Conservation (phyloP, 2,888 invertebrate genomes). For the Lobophora halterata region DNA sequence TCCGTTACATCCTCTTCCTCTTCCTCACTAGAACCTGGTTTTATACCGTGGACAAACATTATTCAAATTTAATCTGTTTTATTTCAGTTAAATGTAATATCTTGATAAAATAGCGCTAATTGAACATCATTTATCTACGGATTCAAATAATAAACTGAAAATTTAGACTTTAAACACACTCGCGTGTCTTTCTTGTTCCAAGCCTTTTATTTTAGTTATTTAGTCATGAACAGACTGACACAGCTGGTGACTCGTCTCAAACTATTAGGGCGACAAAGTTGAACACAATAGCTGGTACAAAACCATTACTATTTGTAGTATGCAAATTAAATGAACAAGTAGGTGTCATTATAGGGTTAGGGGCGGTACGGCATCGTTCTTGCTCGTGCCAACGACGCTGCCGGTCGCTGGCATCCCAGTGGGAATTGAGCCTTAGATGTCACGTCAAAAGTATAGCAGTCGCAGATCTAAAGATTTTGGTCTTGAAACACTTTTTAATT, state of each 20-base stretch:
- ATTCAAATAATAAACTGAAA: not conserved
- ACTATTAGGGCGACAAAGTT: slow-evolving; percentile 47
- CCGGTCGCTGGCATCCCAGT: too few species aligned
- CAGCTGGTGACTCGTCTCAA: slow-evolving; percentile 38
- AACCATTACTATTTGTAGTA: slow-evolving; percentile 63
- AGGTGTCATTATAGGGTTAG: slow-evolving; percentile 61
- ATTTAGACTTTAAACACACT: slow-evolving; percentile 1
- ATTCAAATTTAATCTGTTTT: slow-evolving; percentile 14
- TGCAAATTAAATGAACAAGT: slow-evolving; percentile 72
- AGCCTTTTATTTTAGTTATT: not conserved
- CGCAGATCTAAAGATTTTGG: too few species aligned
- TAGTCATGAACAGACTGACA: slow-evolving; percentile 28
- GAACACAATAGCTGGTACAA: slow-evolving; percentile 45
- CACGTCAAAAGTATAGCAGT: too few species aligned
- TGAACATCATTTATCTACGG: not conserved
- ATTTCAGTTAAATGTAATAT: not conserved
- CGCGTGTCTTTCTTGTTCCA: not conserved
- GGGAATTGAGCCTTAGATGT: too few species aligned
- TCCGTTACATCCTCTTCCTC: slow-evolving; percentile 81
- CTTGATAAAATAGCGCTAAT: not conserved
- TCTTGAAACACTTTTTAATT: too few species aligned
- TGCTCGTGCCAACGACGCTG: slow-evolving; percentile 40
- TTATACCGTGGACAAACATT: slow-evolving; percentile 82
- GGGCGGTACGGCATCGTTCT: slow-evolving; percentile 64
- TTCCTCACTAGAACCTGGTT: slow-evolving; percentile 78